These are phyloP conservation scores for Schizopygopsis malacanthus DNA, from an alignment of 2,797 vertebrate genomes.

Conservation along the genomic window DNA sequence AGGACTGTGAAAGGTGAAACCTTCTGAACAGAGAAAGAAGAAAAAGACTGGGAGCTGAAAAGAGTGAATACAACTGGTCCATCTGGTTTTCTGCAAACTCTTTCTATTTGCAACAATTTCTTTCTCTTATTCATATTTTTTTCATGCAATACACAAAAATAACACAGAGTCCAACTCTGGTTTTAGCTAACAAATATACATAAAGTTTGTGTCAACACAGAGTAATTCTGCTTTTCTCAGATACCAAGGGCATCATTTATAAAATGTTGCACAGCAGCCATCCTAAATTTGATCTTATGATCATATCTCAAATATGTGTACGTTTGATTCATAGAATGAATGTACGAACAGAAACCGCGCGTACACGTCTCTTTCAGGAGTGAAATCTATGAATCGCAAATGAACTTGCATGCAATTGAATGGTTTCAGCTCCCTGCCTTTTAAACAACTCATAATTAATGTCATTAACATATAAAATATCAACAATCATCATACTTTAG, in stretches of 20 bases:
- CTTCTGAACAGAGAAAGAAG: background rate
- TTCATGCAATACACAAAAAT: background rate
- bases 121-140: constrained; percentile 5
- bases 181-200: background rate
- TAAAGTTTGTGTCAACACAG: background rate
- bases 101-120: background rate
- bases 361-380: too few relatives aligned
- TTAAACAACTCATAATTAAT: too few relatives aligned
- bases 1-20: constrained; percentile 28
- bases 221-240: background rate
- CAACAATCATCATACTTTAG: too few relatives aligned
- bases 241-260: background rate
- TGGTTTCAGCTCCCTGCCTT: too few relatives aligned
- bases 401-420: too few relatives aligned
- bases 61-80: constrained; percentile 36
- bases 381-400: too few relatives aligned
- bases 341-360: too few relatives aligned
- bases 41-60: background rate
- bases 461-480: too few relatives aligned
- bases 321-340: too few relatives aligned
- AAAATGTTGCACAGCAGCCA: too few relatives aligned
- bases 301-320: too few relatives aligned
- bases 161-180: background rate
- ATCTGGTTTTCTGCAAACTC: background rate
- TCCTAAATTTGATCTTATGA: too few relatives aligned